Evolutionary conservation across 2,888 invertebrate genomes (phyloP), one percentile per base, ranked within the genome.

Genomic region (Carcina quercana): DNA sequence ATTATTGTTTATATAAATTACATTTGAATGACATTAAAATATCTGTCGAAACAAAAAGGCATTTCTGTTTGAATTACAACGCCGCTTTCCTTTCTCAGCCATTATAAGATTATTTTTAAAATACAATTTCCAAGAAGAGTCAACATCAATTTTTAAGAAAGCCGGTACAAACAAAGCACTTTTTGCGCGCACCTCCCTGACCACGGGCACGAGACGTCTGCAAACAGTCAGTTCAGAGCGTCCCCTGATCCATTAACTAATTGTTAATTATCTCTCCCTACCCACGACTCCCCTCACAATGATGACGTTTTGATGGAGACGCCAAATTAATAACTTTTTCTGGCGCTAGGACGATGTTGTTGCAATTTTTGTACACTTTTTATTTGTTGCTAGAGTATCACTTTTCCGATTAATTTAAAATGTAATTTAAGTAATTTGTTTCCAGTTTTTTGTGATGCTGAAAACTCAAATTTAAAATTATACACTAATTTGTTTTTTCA

Each of bases 251-350:
- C 68, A 73, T 72, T 66, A 69, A 60, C 59, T 72, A 71, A 73
- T 71, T 70, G 68, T 64, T 70, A 73, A 72, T 72, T 71, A 70
- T 63, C 66, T 66, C 46, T 48, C 59, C 57, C 50, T 37, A 29
- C n/a, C n/a, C n/a, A n/a, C n/a, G 25, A 37, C 42, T 36, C 34
- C 39, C 42, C 43, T 31, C 30, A 11, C 5, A 30, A 27, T 25
- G 59, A 56, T 60, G 64, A 62, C 54, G 56, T 62, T 57, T 59
- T 62, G 63, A 68, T 63, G 64, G 53, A 67, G 51, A 59, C 43
- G 53, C 43, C 43, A 51, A 56, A 61, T 64, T 63, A 48, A 51
- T 55, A 28, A 20, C 46, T 47, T 55, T 51, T 43, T 46, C 32
- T 32, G 31, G 31, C 33, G 37, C 26, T 35, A 24, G 40, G 40